Evolutionary conservation across 2,113 vertebrate species (phyloP).

Genomic region (Aythya baeri): DNA sequence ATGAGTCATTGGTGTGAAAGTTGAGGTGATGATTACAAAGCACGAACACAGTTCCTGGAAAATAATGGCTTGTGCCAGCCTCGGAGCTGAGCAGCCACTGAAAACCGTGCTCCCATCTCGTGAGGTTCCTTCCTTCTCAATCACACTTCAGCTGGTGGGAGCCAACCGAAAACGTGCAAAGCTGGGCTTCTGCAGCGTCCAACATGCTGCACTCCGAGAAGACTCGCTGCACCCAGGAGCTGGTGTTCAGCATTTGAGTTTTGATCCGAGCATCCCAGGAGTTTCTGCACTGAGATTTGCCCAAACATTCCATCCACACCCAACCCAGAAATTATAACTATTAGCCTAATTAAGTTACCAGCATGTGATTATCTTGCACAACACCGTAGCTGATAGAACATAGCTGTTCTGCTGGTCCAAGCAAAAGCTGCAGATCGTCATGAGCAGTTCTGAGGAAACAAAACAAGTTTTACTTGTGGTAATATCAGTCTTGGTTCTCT

Average conservation of each 20-base stretch:
- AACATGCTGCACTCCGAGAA: background rate
- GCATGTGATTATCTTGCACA: background rate
- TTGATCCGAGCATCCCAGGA: accelerated
- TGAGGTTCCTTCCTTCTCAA: background rate
- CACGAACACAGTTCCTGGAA: background rate
- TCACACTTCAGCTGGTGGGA: background rate
- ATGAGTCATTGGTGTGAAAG: background rate
- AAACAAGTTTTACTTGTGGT: background rate
- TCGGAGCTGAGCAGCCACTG: accelerated
- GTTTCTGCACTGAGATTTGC: background rate
- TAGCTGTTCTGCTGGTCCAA: background rate
- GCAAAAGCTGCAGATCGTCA: background rate
- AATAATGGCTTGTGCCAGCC: background rate
- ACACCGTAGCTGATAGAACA: accelerated
- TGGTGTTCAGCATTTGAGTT: background rate
- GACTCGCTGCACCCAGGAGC: background rate
- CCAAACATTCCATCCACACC: background rate
- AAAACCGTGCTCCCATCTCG: background rate
- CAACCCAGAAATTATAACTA: background rate
- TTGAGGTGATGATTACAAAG: background rate
- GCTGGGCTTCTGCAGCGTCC: background rate
- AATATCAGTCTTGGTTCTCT: background rate
- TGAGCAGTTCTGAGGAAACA: background rate
- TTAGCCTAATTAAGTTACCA: background rate
- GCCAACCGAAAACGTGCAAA: background rate